Percentiles rank a stretch among this genome's conserved stretches.
Evolutionary conservation across 2,113 vertebrate species (phyloP).

Genomic region (Helogale parvula): DNA sequence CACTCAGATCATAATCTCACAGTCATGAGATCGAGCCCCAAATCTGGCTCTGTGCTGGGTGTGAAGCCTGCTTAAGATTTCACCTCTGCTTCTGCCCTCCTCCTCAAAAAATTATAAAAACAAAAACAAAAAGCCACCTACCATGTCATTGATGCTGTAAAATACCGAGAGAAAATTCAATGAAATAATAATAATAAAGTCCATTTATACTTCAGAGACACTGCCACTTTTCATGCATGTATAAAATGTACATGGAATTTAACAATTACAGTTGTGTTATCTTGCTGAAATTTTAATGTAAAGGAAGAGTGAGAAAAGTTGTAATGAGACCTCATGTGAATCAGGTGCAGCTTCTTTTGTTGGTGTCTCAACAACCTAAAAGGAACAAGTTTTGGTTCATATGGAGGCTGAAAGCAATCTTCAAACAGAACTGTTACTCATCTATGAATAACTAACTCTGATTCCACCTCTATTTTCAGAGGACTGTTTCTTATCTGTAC

Average conservation of each 20-base stretch:
- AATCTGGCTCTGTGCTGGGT: too few relatives aligned
- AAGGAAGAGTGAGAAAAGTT: slow-evolving; percentile 12
- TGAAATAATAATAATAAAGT: not conserved
- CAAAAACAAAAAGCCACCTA: not conserved
- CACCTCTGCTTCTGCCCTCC: too few relatives aligned
- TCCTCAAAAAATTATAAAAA: too few relatives aligned
- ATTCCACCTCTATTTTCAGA: not conserved
- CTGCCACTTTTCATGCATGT: not conserved
- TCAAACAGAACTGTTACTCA: not conserved
- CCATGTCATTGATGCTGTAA: not conserved
- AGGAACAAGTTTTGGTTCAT: slow-evolving; percentile 21
- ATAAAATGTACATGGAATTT: not conserved
- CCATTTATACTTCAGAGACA: not conserved
- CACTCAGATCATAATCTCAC: too few relatives aligned
- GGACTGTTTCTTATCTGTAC: not conserved
- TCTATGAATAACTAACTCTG: not conserved
- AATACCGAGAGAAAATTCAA: slow-evolving; percentile 23
- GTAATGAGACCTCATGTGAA: not conserved
- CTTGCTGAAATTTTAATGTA: not conserved
- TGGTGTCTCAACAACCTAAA: not conserved
- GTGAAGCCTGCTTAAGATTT: too few relatives aligned
- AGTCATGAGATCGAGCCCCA: too few relatives aligned
- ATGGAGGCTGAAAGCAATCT: not conserved
- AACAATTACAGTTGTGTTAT: not conserved
- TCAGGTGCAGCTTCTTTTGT: not conserved